phyloP scores from a whole-genome alignment of 2,113 vertebrate genomes.

The Myiagra hebetior region DNA sequence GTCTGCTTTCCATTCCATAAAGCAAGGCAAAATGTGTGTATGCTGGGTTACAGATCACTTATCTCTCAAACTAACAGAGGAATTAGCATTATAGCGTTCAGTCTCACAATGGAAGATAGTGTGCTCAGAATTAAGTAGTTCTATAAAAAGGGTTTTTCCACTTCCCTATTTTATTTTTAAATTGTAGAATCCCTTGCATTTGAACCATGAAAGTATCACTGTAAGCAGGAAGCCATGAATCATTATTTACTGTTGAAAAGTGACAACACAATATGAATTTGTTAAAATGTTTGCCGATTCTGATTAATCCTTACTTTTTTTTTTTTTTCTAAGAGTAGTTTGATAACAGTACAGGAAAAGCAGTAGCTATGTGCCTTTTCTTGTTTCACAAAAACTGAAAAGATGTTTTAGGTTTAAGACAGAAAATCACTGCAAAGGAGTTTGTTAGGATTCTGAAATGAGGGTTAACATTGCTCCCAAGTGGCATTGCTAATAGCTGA shows the following conservation, averaged over 20 bases:
- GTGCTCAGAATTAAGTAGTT: slow-evolving; percentile 12
- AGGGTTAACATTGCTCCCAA: not conserved
- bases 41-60: slow-evolving; percentile 8
- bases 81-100: slow-evolving; percentile 7
- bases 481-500: not conserved
- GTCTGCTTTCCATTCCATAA: slow-evolving; percentile 52
- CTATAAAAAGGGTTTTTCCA: not conserved
- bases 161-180: not conserved
- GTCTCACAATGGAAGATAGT: not conserved
- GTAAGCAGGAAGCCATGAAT: not conserved
- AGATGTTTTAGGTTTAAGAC: not conserved
- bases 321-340: not conserved
- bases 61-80: not conserved
- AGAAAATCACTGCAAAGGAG: not conserved
- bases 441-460: not conserved
- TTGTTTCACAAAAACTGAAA: not conserved
- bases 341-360: not conserved
- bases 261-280: not conserved
- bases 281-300: not conserved
- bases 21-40: slow-evolving; percentile 2
- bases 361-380: not conserved
- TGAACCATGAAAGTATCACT: not conserved
- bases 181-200: not conserved
- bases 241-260: not conserved
- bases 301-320: not conserved